Conservation (phyloP, 2,797 vertebrate species). For the Sebastes diaconus region DNA sequence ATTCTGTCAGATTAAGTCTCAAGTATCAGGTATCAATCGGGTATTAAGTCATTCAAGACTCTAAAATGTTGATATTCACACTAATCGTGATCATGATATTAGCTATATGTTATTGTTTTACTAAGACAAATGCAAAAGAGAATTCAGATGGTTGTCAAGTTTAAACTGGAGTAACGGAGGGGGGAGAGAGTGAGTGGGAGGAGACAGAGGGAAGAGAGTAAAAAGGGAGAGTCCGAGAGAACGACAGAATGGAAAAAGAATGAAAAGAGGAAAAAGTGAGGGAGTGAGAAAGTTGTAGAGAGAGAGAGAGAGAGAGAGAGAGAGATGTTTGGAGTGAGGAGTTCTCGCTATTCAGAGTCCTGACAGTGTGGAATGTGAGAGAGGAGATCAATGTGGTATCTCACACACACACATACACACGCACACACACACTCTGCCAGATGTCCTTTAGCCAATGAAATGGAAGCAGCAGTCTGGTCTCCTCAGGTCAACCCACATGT, state of each 20-base stretch:
- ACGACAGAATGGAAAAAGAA: background rate
- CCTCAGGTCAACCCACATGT: slow-evolving; percentile 69
- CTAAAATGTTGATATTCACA: background rate
- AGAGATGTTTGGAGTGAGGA: slow-evolving; percentile 64
- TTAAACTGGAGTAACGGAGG: background rate
- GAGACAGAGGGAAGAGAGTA: background rate
- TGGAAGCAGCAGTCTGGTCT: slow-evolving; percentile 62
- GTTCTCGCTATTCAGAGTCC: slow-evolving; percentile 66
- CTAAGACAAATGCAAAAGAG: background rate
- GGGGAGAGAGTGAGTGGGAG: background rate
- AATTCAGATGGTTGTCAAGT: background rate
- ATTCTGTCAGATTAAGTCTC: no score
- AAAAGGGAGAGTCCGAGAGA: background rate
- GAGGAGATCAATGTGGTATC: slow-evolving; percentile 71
- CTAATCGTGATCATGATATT: rapidly evolving
- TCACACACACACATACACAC: background rate
- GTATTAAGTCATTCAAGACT: no score
- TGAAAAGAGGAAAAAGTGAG: background rate
- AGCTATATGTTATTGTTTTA: background rate
- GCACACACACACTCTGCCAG: slow-evolving; percentile 58
- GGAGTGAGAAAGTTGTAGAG: background rate
- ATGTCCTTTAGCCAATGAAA: slow-evolving; percentile 81
- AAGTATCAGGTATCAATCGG: rapidly evolving
- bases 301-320: background rate
- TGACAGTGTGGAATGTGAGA: slow-evolving; percentile 77